These are phyloP conservation scores for Brachirus orientalis DNA, from an alignment of 2,113 vertebrate species.

Conservation along the genomic window DNA sequence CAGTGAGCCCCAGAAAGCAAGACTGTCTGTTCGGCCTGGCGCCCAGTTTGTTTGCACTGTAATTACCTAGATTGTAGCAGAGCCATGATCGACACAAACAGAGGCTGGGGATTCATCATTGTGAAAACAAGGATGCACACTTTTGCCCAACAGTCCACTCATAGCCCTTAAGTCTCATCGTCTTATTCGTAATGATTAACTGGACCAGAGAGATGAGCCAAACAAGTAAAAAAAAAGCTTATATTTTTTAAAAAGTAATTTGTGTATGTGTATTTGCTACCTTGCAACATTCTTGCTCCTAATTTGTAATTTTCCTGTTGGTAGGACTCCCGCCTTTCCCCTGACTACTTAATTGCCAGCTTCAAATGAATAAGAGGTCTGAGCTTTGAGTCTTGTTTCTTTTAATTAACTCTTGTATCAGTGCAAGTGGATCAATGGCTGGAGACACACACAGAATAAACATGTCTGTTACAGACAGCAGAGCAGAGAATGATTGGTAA, in stretches of 20 bases:
- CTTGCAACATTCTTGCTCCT: not conserved
- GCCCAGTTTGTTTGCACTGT: constrained; percentile 66
- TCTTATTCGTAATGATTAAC: constrained; percentile 38
- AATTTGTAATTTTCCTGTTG: constrained; percentile 7
- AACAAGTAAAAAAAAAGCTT: not conserved
- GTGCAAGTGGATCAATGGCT: constrained; percentile 51
- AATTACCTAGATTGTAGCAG: constrained; percentile 63
- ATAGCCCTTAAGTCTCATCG: constrained; percentile 15
- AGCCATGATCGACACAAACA: constrained; percentile 49
- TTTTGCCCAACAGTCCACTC: constrained; percentile 37
- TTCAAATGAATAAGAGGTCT: constrained; percentile 41
- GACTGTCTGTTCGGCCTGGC: constrained; percentile 29
- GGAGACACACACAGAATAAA: constrained; percentile 26
- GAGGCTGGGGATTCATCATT: constrained; percentile 45
- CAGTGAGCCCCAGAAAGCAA: constrained; percentile 51
- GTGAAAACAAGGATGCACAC: constrained; percentile 45
- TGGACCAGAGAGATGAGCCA: constrained; percentile 16
- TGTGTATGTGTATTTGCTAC: not conserved
- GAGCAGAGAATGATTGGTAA: constrained; percentile 8
- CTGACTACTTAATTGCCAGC: constrained; percentile 26
- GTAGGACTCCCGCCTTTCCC: constrained; percentile 15
- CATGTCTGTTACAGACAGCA: constrained; percentile 15
- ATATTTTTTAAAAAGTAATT: not conserved
- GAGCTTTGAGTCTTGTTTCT: constrained; percentile 34
- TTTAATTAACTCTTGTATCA: constrained; percentile 66